Evolutionary conservation across 2,888 invertebrate genomes (phyloP).

Genomic region (Cephonodes hylas): DNA sequence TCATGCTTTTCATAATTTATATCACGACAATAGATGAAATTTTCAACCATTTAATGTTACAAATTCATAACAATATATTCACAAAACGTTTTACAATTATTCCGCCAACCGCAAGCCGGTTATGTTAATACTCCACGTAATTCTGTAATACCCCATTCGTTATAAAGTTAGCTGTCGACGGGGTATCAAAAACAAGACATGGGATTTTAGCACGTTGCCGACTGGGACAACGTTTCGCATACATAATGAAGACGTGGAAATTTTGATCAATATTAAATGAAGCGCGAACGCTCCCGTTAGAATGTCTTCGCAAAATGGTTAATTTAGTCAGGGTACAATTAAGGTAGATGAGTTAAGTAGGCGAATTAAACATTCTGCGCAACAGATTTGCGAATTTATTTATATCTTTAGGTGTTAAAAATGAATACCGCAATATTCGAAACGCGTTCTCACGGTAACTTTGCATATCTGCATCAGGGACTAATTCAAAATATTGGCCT

Average conservation of each 20-base stretch:
- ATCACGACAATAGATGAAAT: no score
- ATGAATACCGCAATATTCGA: no score
- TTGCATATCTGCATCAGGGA: no score
- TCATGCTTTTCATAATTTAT: no score
- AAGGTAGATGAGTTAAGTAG: neutral
- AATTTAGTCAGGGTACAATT: neutral
- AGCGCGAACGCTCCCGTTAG: neutral
- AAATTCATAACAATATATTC: neutral
- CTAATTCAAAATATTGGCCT: no score
- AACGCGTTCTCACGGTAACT: no score
- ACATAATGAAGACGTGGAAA: neutral
- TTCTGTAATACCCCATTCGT: neutral
- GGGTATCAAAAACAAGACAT: neutral
- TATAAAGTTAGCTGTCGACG: neutral
- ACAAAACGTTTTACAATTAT: neutral
- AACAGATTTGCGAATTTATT: no score
- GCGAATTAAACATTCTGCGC: no score
- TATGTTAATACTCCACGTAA: neutral
- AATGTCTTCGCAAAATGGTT: neutral
- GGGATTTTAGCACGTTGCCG: neutral
- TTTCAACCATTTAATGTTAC: no score
- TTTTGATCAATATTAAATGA: neutral
- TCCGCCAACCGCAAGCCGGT: neutral
- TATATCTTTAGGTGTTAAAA: no score
- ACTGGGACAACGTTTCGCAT: neutral